Percentiles rank a stretch among this genome's conserved stretches.
These are phyloP conservation scores for Gadus chalcogrammus DNA, from an alignment of 2,113 vertebrate genomes.

Conservation along the genomic window DNA sequence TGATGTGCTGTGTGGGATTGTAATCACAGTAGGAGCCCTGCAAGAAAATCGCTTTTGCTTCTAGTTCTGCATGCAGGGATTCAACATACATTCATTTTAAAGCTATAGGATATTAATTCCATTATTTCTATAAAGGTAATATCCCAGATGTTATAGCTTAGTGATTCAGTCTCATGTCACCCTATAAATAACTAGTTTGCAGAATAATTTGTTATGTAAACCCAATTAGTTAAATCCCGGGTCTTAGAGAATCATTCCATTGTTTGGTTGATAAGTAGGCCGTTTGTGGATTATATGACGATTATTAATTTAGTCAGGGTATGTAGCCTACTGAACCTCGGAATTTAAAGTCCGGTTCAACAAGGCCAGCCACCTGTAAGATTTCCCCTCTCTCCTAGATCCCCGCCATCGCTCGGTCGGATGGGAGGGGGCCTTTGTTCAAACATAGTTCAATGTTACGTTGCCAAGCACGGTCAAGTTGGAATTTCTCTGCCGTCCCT, in stretches of 20 bases:
- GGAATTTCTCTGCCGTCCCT: slow-evolving; percentile 50
- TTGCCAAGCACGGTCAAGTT: slow-evolving; percentile 68
- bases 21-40: slow-evolving; percentile 48
- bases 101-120: too few relatives aligned
- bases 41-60: too few relatives aligned
- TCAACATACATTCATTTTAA: too few relatives aligned
- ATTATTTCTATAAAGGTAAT: too few relatives aligned
- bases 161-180: too few relatives aligned
- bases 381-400: slow-evolving; percentile 50
- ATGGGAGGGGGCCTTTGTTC: slow-evolving; percentile 72
- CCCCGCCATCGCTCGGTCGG: slow-evolving; percentile 59
- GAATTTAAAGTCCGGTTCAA: neutral
- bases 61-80: too few relatives aligned
- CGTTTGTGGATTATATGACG: neutral
- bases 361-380: slow-evolving; percentile 53
- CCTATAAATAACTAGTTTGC: too few relatives aligned
- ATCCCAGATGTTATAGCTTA: too few relatives aligned
- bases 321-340: neutral
- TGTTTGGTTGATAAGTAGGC: too few relatives aligned
- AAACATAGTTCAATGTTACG: slow-evolving; percentile 69
- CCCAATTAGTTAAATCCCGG: too few relatives aligned
- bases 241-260: too few relatives aligned
- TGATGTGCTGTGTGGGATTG: slow-evolving; percentile 48
- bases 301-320: slow-evolving; percentile 1
- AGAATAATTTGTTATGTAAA: too few relatives aligned